Percentiles rank a stretch among this genome's conserved stretches.
These are phyloP conservation scores for Marasmarcha lunaedactyla DNA, from an alignment of 2,888 invertebrate genomes.

Conservation along the genomic window DNA sequence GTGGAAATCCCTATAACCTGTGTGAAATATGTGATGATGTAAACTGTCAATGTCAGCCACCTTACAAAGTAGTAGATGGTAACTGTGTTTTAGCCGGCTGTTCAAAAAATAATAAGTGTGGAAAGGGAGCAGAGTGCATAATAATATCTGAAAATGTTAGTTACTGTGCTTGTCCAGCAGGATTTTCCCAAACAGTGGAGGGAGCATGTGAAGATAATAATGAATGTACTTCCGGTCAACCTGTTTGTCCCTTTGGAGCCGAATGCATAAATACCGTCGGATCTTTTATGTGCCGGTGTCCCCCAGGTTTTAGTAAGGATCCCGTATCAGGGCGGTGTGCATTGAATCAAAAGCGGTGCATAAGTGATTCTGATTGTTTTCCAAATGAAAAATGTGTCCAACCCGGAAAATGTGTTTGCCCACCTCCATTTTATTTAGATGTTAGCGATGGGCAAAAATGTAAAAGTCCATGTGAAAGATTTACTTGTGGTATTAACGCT, in stretches of 20 bases:
- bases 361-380: conserved; percentile 85
- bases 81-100: conserved; percentile 89
- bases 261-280: conserved; percentile 86
- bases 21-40: conserved; percentile 88
- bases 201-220: conserved; percentile 89
- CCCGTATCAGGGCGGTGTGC: conserved; percentile 85
- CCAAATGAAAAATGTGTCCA: conserved; percentile 91
- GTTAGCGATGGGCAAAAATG: conserved; percentile 85
- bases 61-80: conserved; percentile 85
- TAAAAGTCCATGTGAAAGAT: conserved; percentile 92
- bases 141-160: conserved; percentile 90
- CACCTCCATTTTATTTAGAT: conserved; percentile 90
- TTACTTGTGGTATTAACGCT: conserved; percentile 90
- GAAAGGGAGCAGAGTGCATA: conserved; percentile 89
- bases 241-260: conserved; percentile 88
- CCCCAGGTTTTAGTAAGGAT: conserved; percentile 84
- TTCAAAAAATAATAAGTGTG: conserved; percentile 83
- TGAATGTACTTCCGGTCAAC: conserved; percentile 82
- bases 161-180: conserved; percentile 93
- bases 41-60: conserved; percentile 88
- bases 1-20: conserved; percentile 89
- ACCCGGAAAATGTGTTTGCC: conserved; percentile 91
- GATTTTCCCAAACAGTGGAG: conserved; percentile 80
- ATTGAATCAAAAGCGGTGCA: conserved; percentile 84
- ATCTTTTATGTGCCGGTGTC: conserved; percentile 84